Conservation (phyloP, 2,113 vertebrate species). For the Ginglymostoma cirratum region DNA sequence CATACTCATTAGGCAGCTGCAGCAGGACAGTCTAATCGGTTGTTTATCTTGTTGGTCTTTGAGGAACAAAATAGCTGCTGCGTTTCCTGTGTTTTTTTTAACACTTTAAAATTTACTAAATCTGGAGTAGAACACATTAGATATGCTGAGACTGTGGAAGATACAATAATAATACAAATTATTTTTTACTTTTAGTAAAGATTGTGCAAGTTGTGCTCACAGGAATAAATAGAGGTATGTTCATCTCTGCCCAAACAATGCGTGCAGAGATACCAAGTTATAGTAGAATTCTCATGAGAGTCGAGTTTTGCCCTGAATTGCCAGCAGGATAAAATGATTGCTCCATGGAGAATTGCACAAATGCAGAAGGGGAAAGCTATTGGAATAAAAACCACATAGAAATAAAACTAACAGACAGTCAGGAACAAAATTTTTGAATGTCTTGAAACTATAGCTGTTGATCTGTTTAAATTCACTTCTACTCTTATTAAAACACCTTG, state of each 20-base stretch:
- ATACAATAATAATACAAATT: not conserved
- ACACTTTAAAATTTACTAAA: not conserved
- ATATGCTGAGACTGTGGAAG: not conserved
- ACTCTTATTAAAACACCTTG: not conserved
- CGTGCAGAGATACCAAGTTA: not conserved
- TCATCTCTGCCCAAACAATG: not conserved
- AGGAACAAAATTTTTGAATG: not conserved
- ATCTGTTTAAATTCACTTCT: not conserved
- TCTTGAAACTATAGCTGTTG: not conserved
- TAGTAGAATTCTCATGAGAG: not conserved
- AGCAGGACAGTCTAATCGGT: not conserved
- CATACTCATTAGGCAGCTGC: not conserved
- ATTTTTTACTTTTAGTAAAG: not conserved
- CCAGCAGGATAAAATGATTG: not conserved
- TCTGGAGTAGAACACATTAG: not conserved
- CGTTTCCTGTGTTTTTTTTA: not conserved
- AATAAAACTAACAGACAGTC: not conserved
- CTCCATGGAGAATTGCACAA: not conserved
- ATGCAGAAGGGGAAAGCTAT: not conserved
- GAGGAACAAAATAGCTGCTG: not conserved
- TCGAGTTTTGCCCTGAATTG: not conserved
- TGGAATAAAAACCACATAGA: not conserved
- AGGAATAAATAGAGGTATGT: not conserved
- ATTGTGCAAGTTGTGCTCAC: not conserved
- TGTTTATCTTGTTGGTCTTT: not conserved